Percentiles rank a stretch among this genome's conserved stretches.
phyloP scores from a whole-genome alignment of 35 echinoderm and acorn worm species.

The Stichopus chloronotus region DNA sequence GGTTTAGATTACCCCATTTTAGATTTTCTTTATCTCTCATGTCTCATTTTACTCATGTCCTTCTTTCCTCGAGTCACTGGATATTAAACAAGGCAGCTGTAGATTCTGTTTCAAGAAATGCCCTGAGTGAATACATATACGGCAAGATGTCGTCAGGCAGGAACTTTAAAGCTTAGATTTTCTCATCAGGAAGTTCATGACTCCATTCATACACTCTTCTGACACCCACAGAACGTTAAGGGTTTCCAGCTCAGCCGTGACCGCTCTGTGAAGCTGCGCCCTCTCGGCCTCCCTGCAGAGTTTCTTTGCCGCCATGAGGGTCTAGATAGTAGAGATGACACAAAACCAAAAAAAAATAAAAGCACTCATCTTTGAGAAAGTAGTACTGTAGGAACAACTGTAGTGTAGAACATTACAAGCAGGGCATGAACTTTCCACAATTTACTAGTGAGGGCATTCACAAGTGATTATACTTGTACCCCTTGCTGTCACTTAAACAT shows the following conservation, averaged over 20 bases:
- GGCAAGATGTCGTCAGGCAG: background rate
- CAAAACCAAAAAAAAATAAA: background rate
- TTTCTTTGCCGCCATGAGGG: constrained; percentile 48
- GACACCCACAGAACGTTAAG: constrained; percentile 42
- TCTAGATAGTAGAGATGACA: background rate
- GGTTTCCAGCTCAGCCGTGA: constrained; percentile 18
- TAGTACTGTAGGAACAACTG: background rate
- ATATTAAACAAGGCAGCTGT: no score
- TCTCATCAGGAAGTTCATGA: constrained; percentile 49
- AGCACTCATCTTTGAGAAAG: background rate
- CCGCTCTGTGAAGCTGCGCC: background rate
- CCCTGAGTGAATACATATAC: no score
- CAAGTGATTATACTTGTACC: background rate
- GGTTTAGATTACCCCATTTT: no score
- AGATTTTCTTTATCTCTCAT: no score
- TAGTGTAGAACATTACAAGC: no score
- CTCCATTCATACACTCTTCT: constrained; percentile 43
- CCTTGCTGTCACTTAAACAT: no score
- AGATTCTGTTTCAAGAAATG: no score
- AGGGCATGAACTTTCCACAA: background rate
- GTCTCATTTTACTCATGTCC: no score
- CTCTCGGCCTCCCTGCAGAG: constrained; percentile 15
- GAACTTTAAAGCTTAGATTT: constrained; percentile 21
- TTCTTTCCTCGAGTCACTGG: no score
- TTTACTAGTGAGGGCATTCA: background rate